Base-by-base conservation (phyloP, 2,888 invertebrate species). In the Chrysotoxum bicinctum region DNA sequence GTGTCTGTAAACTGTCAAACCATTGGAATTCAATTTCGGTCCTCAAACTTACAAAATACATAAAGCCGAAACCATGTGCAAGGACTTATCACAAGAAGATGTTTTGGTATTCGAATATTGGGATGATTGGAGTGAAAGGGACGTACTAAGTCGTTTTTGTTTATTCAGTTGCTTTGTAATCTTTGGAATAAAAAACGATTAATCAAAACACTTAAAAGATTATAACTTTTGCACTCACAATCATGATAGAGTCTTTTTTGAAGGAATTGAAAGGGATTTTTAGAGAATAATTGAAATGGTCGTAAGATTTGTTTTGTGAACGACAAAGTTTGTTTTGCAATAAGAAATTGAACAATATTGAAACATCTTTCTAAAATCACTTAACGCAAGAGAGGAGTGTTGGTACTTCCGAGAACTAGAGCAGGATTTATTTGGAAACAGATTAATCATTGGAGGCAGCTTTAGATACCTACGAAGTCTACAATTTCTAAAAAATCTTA, bases 11-110 rank as follows among this genome's bases (percentile, higher is more conserved):
- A 45, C 56, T 72, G 37, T 66, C 66, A 79, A 14, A 66, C 73
- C 48, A 66, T 58, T 66, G 56, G 58, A 56, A 56, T 58, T 50
- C 26, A 56, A 72, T 73, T 58, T 79, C 37, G 40, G 30, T 76
- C 23, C 8, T 35, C 50, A 50, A 56, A 66, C 32, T 54, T 66
- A 56, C 56, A 45, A 66, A 75, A 75, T 54, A 35, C 19, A 50
- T n/a, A n/a, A 26, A 64, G n/a, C 35, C 32, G 19, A 32, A 19
- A 64, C 6, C 56, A 58, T 32, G 35, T 66, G 48, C 35, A 50
- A 35, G n/a, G 66, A 66, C 48, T 62, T 30, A 30, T 48, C 35
- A 19, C 1, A 9, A 14, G 6, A 21, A 23, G 66, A 23, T 35
- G 19, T n/a, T 48, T 48, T 21, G 35, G 2, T 14, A 23, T 62